Percentiles rank a stretch among this genome's conserved stretches.
Conservation (phyloP, 2,113 vertebrate species). For the Apteryx owenii region DNA sequence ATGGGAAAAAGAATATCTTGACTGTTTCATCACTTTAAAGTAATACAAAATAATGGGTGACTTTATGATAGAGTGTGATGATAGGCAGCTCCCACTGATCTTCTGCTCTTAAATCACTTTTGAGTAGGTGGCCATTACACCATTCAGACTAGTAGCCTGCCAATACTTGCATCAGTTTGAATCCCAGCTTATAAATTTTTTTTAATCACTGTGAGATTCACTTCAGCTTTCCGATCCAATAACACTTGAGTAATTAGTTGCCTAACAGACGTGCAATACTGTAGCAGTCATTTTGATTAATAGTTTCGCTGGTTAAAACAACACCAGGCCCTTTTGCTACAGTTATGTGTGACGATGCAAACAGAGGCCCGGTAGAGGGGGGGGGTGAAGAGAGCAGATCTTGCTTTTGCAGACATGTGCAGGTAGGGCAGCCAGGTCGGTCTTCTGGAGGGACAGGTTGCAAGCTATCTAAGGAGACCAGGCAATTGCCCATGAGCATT, state of each 20-base stretch:
- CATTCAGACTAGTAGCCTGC: not conserved
- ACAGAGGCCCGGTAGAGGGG: not conserved
- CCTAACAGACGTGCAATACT: not conserved
- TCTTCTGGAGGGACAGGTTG: not conserved
- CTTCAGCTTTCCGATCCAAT: not conserved
- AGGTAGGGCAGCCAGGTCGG: not conserved
- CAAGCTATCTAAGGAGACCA: not conserved
- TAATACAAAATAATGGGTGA: not conserved
- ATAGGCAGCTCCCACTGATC: not conserved
- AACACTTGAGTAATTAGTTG: constrained; percentile 1
- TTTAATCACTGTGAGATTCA: not conserved
- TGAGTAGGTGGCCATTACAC: not conserved
- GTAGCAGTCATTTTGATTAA: not conserved
- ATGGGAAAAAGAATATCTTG: not conserved
- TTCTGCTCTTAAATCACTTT: not conserved
- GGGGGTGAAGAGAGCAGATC: not conserved
- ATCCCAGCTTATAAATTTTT: not conserved
- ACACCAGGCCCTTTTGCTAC: not conserved
- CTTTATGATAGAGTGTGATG: not conserved
- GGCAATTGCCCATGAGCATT: not conserved
- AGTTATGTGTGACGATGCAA: not conserved
- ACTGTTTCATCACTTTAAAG: not conserved
- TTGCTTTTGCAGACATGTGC: not conserved
- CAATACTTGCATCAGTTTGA: not conserved
- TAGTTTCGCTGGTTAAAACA: not conserved